Percentiles rank a stretch among this genome's conserved stretches.
These are phyloP conservation scores for Diplodus sargus DNA, from an alignment of 2,797 vertebrate species.

Conservation along the genomic window DNA sequence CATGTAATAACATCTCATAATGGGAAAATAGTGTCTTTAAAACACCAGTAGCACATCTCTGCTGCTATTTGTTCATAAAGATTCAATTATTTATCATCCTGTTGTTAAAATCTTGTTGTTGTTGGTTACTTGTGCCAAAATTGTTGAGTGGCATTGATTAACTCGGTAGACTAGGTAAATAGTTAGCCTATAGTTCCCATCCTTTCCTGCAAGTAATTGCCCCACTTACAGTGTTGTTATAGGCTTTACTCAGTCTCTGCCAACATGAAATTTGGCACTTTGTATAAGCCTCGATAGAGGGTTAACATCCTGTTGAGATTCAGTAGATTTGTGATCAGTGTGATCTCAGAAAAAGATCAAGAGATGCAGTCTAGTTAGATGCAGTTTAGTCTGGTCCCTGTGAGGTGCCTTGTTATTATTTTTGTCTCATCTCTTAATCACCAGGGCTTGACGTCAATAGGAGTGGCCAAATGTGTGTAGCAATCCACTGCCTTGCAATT, in stretches of 20 bases:
- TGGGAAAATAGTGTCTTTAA: background rate
- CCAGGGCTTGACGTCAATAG: constrained; percentile 73
- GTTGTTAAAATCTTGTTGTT: background rate
- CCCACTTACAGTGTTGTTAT: background rate
- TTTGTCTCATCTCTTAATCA: constrained; percentile 76
- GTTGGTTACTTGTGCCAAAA: background rate
- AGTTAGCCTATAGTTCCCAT: background rate
- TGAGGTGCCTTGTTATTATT: constrained; percentile 51
- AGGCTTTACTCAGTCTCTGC: background rate
- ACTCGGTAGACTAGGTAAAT: background rate
- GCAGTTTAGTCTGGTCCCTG: constrained; percentile 31
- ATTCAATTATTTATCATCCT: background rate
- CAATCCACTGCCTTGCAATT: constrained; percentile 45
- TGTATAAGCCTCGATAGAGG: background rate
- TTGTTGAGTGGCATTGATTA: background rate
- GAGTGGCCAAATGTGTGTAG: constrained; percentile 61
- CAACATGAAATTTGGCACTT: background rate
- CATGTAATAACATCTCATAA: background rate
- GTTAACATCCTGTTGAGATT: constrained; percentile 10
- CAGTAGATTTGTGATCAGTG: background rate
- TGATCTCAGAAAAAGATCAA: background rate
- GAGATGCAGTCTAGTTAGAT: constrained; percentile 16
- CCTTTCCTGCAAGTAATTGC: background rate
- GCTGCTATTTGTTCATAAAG: background rate
- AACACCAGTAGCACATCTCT: background rate